Evolutionary conservation across 35 echinoderm and acorn worm species (phyloP).

Genomic region (Ophioderma brevispina): DNA sequence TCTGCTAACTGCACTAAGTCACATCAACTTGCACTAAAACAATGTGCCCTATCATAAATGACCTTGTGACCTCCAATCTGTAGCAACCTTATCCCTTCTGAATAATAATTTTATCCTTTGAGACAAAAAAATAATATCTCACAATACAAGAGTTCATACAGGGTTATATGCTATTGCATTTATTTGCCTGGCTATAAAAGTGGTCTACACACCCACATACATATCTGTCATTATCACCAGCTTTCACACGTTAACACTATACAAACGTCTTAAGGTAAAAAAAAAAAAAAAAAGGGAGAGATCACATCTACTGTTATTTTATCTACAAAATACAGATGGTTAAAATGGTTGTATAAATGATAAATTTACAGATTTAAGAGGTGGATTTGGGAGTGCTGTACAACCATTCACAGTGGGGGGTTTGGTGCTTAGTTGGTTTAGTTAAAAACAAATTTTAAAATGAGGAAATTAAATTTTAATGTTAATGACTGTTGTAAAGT

Average conservation of each 20-base stretch:
- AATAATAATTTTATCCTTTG: too few species aligned
- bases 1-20: too few species aligned
- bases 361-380: not conserved
- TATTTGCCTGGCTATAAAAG: not conserved
- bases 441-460: not conserved
- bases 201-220: slow-evolving; percentile 7
- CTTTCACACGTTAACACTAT: not conserved
- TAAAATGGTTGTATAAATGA: not conserved
- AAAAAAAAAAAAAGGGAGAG: not conserved
- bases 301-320: not conserved
- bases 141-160: not conserved
- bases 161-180: not conserved
- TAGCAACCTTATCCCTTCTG: too few species aligned
- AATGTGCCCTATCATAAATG: too few species aligned
- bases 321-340: not conserved
- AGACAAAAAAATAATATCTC: too few species aligned
- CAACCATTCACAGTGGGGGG: not conserved
- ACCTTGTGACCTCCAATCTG: too few species aligned
- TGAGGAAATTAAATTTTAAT: not conserved
- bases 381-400: not conserved
- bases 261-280: not conserved
- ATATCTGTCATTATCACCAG: not conserved
- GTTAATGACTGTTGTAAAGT: not conserved
- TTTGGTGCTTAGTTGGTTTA: not conserved
- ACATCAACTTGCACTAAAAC: too few species aligned